Percentiles rank a stretch among this genome's conserved stretches.
These are phyloP conservation scores for Sebastes vulpes DNA, from an alignment of 2,797 vertebrate genomes.

Conservation along the genomic window DNA sequence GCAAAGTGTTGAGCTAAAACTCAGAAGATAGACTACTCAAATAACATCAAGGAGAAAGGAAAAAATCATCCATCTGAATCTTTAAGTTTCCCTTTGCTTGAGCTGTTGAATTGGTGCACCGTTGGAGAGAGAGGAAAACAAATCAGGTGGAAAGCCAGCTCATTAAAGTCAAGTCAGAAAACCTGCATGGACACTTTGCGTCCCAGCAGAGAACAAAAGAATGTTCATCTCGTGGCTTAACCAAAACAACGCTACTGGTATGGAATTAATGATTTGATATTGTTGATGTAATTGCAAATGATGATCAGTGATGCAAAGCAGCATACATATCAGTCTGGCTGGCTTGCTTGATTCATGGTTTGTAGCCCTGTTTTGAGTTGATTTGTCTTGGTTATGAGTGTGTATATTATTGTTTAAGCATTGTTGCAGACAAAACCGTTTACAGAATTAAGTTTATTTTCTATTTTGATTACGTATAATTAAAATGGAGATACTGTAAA, in stretches of 20 bases:
- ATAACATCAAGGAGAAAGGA: not conserved
- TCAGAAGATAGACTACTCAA: not conserved
- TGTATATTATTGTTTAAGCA: not conserved
- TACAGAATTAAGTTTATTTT: not conserved
- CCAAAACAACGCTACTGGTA: not conserved
- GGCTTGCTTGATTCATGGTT: not conserved
- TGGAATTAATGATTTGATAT: not conserved
- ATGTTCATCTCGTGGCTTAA: not conserved
- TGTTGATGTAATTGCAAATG: not conserved
- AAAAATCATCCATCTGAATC: not conserved
- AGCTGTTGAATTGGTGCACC: not conserved
- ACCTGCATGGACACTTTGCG: not conserved
- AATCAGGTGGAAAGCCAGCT: not conserved
- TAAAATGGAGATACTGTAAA: not conserved
- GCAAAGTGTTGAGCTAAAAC: not conserved
- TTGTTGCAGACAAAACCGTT: not conserved
- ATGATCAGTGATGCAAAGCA: not conserved
- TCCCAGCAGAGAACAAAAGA: not conserved
- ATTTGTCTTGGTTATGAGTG: not conserved
- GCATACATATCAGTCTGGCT: not conserved
- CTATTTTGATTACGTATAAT: not conserved
- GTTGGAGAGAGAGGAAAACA: not conserved
- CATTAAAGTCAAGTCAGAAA: not conserved
- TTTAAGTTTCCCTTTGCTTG: not conserved
- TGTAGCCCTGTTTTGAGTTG: not conserved